These are phyloP conservation scores for Urocolius indicus DNA, from an alignment of 2,113 vertebrate species.

Conservation along the genomic window DNA sequence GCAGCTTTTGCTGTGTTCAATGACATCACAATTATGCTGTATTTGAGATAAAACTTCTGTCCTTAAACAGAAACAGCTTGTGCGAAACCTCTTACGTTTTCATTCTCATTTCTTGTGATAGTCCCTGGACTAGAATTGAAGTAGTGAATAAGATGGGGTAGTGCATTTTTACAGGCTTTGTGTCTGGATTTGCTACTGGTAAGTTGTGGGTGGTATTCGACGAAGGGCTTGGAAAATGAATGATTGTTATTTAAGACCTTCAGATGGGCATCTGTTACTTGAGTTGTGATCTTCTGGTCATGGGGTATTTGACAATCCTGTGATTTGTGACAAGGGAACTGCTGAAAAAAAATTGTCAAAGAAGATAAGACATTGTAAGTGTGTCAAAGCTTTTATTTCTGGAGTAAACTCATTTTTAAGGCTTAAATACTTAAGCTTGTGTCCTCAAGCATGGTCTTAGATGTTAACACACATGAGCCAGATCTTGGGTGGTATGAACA, in stretches of 20 bases:
- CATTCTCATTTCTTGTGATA: conserved; percentile 15
- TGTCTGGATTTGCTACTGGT: conserved; percentile 42
- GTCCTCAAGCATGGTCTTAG: conserved; percentile 1
- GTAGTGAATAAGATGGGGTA: not conserved
- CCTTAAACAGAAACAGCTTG: conserved; percentile 77
- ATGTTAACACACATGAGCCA: not conserved
- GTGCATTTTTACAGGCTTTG: conserved; percentile 30
- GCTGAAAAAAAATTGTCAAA: conserved; percentile 58
- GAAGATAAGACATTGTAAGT: conserved; percentile 52
- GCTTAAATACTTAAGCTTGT: conserved; percentile 24
- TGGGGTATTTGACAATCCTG: conserved; percentile 69
- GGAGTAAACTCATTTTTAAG: conserved; percentile 51
- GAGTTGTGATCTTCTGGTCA: conserved; percentile 70
- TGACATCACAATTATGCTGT: conserved; percentile 76
- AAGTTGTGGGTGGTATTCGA: conserved; percentile 18
- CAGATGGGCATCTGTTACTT: conserved; percentile 62
- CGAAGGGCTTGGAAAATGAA: conserved; percentile 54
- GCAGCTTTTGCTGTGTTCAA: conserved; percentile 66
- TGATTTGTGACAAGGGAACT: conserved; percentile 74
- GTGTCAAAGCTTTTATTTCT: conserved; percentile 62
- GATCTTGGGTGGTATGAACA: not conserved
- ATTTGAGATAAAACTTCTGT: conserved; percentile 73
- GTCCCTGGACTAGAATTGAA: conserved; percentile 62
- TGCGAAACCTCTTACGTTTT: conserved; percentile 48
- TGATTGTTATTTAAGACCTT: conserved; percentile 62